phyloP scores from a whole-genome alignment of 2,888 invertebrate genomes.

The Macropis europaea region DNA sequence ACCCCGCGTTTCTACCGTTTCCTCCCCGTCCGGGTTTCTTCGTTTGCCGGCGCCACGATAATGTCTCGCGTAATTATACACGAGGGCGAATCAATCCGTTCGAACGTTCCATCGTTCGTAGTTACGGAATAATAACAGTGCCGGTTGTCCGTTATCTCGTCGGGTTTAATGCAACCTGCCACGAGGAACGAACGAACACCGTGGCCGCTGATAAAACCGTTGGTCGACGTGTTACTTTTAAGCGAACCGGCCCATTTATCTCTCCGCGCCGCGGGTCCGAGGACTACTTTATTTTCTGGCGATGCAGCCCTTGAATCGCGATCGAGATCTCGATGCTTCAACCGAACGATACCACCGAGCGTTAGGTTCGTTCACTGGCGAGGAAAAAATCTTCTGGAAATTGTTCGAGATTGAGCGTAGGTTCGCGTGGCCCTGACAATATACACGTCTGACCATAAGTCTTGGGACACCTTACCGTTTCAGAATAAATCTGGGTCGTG shows the following conservation, averaged over 20 bases:
- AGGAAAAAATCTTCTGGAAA: neutral
- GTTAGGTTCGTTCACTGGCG: neutral
- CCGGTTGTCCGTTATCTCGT: slow-evolving; percentile 29
- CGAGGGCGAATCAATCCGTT: slow-evolving; percentile 32
- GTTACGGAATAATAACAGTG: slow-evolving; percentile 42
- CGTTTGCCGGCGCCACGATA: slow-evolving; percentile 11
- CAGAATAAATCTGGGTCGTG: too few species aligned
- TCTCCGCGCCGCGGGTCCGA: slow-evolving; percentile 21
- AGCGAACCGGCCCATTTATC: slow-evolving; percentile 53
- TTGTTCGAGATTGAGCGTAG: too few species aligned
- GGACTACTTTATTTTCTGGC: slow-evolving; percentile 18
- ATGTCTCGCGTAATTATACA: slow-evolving; percentile 30
- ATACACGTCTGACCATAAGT: too few species aligned
- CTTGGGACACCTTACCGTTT: too few species aligned
- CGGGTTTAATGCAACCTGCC: slow-evolving; percentile 30
- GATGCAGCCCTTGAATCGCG: slow-evolving; percentile 32
- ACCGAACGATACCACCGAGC: neutral
- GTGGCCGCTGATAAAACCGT: slow-evolving; percentile 46
- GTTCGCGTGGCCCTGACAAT: too few species aligned
- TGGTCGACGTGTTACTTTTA: slow-evolving; percentile 52
- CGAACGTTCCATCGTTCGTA: slow-evolving; percentile 14
- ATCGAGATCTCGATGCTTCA: slow-evolving; percentile 25
- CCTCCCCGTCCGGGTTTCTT: neutral
- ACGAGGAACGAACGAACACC: slow-evolving; percentile 30
- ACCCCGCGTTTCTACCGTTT: neutral